Base-by-base conservation (phyloP, 2,797 vertebrate species). In the Microctenopoma stevenorrisi region DNA sequence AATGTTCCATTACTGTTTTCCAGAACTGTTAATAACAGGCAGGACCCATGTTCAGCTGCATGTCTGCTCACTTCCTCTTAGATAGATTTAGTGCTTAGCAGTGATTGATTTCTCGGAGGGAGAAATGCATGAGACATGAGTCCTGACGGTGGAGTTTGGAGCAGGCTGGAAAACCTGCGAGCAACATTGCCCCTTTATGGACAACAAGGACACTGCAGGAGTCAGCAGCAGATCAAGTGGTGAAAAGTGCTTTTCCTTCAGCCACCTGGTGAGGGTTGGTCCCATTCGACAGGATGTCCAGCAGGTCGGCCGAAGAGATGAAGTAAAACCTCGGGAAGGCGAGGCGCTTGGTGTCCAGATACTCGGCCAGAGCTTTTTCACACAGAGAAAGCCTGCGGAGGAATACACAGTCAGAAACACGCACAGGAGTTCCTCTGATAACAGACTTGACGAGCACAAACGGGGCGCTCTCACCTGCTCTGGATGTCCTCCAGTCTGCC, bases 321-420 rank as follows among this genome's bases (percentile, higher is more conserved):
- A 99, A 99, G 88, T 98, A 99, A 91, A 99, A 99, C 18, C 98
- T 92, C 37, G 98, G 98, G 78, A 99, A 99, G 46, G 95, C 94
- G 68, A 99, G 90, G 10, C 97, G 94, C 85, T 99, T 99, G 78
- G 93, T 96, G 80, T 99, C 97, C 76, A 99, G 92, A 82, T 99
- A 98, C 75, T 98, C 96, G 7, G 95, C 91, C 89, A 99, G 90
- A 72, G 97, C 96, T 82, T 99, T 99, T 89, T 98, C 96, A 91
- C 97, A 99, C 1, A 97, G 89, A 68, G 94, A 93, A 74, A 99
- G 86, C 79, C 98, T 99, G 90, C 4, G 65, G 69, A 83, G 86
- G 60, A 84, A 75, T 68, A 58, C 26, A 82, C 42, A 58, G 3
- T 43, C 42, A 16, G 47, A 3, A 43, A 40, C 33, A 10, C n/a